phyloP scores from a whole-genome alignment of 2,113 vertebrate species.

The Pardalotus punctatus region DNA sequence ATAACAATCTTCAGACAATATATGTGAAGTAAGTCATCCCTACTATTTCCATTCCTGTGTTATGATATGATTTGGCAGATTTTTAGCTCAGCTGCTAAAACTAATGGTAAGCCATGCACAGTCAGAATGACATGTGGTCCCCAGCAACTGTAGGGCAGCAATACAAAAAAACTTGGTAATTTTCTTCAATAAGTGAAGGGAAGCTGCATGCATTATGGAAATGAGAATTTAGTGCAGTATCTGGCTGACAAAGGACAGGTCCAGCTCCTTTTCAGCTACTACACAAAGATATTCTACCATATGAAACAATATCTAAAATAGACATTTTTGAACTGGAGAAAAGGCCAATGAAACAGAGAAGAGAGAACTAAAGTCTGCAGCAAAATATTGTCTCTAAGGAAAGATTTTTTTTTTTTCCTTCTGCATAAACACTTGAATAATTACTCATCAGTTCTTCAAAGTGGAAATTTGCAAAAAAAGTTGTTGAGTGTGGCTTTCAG shows the following conservation, averaged over 20 bases:
- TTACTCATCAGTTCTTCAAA: neutral
- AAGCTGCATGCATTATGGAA: neutral
- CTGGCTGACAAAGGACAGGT: neutral
- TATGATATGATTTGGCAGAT: neutral
- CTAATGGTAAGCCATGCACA: neutral
- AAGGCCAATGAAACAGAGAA: neutral
- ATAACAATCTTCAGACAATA: neutral
- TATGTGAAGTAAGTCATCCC: neutral
- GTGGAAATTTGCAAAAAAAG: neutral
- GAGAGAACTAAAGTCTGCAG: neutral
- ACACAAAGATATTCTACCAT: neutral
- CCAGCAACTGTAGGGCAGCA: neutral
- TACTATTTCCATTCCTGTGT: neutral
- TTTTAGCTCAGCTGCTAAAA: neutral
- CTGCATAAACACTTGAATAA: neutral
- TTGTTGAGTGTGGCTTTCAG: neutral
- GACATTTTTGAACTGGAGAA: neutral
- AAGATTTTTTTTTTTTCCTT: neutral
- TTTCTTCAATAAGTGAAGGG: neutral
- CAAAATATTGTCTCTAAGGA: neutral
- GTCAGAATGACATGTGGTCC: neutral
- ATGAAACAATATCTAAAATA: neutral
- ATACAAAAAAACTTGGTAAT: neutral
- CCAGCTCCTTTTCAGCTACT: neutral
- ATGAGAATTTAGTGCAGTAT: neutral